Conservation (phyloP, 92 coral and sea anemone genomes). For the Zoanthus gigantus region DNA sequence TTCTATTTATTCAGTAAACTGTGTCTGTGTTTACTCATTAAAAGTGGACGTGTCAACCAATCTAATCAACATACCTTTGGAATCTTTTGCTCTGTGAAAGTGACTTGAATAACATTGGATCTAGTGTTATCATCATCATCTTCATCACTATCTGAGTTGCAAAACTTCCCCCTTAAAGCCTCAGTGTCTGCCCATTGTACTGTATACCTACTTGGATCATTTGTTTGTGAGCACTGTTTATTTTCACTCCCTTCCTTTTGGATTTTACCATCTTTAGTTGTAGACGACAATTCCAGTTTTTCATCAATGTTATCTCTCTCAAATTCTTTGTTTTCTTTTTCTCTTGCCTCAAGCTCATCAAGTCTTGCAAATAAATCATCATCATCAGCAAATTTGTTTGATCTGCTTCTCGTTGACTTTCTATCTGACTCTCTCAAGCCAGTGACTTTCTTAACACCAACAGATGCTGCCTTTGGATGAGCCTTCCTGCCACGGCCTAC, state of each 20-base stretch:
- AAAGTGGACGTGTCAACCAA: too few relatives aligned
- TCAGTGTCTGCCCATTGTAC: constrained; percentile 26
- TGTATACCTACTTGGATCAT: constrained; percentile 1
- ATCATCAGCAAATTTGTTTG: constrained; percentile 47
- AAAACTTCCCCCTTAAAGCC: background rate
- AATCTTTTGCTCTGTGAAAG: constrained; percentile 22
- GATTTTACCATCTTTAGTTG: background rate
- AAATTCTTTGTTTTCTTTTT: constrained; percentile 76
- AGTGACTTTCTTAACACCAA: constrained; percentile 73
- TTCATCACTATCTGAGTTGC: constrained; percentile 17
- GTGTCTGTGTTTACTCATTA: background rate
- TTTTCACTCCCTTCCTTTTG: background rate
- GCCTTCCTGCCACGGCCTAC: constrained; percentile 64
- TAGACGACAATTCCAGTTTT: background rate
- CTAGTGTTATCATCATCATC: background rate
- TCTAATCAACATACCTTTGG: background rate
- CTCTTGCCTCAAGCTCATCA: constrained; percentile 81
- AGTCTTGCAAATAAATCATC: constrained; percentile 85
- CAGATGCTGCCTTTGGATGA: constrained; percentile 70
- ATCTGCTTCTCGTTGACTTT: background rate
- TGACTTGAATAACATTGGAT: constrained; percentile 11
- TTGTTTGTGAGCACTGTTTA: background rate
- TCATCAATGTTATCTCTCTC: constrained; percentile 25
- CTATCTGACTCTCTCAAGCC: constrained; percentile 38
- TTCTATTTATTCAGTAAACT: background rate